These are phyloP conservation scores for Scophthalmus maximus DNA, from an alignment of 2,113 vertebrate genomes.

Conservation along the genomic window DNA sequence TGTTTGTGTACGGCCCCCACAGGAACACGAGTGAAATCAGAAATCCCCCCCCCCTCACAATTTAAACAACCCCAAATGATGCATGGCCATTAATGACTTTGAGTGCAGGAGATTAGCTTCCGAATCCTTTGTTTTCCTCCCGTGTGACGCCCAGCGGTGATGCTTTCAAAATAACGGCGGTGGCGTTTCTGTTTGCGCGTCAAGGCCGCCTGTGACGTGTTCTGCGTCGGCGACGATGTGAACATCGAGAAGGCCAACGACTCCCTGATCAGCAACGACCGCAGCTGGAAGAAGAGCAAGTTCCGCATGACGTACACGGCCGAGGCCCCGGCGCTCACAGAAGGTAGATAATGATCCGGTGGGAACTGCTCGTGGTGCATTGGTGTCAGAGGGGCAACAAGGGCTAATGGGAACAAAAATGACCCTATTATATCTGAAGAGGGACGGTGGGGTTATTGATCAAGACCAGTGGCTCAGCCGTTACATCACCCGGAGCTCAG, in stretches of 20 bases:
- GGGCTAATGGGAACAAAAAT: background rate
- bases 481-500: conserved; percentile 9
- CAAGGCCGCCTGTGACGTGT: conserved; percentile 97
- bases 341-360: conserved; percentile 80
- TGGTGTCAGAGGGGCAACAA: background rate
- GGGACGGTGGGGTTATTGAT: conserved; percentile 9
- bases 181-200: no score
- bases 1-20: no score
- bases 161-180: background rate
- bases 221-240: conserved; percentile 97
- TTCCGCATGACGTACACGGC: conserved; percentile 93
- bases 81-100: no score
- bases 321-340: conserved; percentile 90
- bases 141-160: no score
- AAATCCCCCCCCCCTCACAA: no score
- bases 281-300: conserved; percentile 98
- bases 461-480: conserved; percentile 14
- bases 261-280: conserved; percentile 96
- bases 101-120: no score
- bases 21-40: no score
- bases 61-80: no score
- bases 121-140: no score
- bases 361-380: background rate
- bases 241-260: conserved; percentile 98
- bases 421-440: background rate